Percentiles rank a stretch among this genome's conserved stretches.
phyloP scores from a whole-genome alignment of 2,113 vertebrate species.

The Plectropomus leopardus region DNA sequence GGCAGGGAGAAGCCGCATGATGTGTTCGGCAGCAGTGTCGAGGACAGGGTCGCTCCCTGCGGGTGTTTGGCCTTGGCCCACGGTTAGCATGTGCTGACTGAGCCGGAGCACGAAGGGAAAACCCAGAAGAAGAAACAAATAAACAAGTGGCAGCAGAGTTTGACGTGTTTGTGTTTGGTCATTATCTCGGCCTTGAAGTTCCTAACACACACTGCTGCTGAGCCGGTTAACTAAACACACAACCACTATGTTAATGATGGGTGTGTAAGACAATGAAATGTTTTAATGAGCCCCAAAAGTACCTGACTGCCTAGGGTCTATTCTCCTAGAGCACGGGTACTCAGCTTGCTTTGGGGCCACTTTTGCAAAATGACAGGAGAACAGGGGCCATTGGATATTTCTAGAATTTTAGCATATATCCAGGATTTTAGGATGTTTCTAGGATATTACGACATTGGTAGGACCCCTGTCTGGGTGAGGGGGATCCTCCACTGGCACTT shows the following conservation, averaged over 20 bases:
- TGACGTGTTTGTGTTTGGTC: conserved; percentile 34
- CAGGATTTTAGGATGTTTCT: too few relatives aligned
- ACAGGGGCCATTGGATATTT: too few relatives aligned
- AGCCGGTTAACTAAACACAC: conserved; percentile 29
- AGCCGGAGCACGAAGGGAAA: conserved; percentile 39
- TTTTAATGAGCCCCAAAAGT: conserved; percentile 34
- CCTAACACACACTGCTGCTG: background rate
- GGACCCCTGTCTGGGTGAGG: too few relatives aligned
- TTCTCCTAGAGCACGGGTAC: too few relatives aligned
- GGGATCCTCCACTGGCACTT: too few relatives aligned
- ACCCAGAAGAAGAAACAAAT: conserved; percentile 42
- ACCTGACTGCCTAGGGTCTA: conserved; percentile 3
- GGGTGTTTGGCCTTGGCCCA: conserved; percentile 66
- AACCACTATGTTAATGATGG: conserved; percentile 46
- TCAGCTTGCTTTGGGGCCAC: too few relatives aligned
- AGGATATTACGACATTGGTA: too few relatives aligned
- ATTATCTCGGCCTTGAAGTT: conserved; percentile 10
- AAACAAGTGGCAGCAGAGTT: conserved; percentile 48
- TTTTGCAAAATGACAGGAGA: too few relatives aligned
- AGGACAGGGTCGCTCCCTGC: conserved; percentile 62
- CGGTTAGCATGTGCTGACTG: conserved; percentile 58
- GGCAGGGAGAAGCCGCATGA: conserved; percentile 36
- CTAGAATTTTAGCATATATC: too few relatives aligned
- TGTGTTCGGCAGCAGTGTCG: conserved; percentile 38
- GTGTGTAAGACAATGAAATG: conserved; percentile 34